phyloP scores from a whole-genome alignment of 2,888 invertebrate genomes.

The Xanthostigma xanthostigma region DNA sequence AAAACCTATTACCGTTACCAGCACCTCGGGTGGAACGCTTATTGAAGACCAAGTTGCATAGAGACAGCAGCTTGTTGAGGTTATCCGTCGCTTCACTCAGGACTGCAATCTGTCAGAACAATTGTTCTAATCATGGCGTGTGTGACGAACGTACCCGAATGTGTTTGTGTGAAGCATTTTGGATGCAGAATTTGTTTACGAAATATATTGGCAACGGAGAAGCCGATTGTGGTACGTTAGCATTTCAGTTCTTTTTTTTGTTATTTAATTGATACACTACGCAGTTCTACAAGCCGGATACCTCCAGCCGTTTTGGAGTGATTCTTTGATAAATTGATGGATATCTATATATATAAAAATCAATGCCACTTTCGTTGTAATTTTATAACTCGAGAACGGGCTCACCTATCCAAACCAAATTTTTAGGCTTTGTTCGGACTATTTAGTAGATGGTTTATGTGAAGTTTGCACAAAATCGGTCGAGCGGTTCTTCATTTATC shows the following conservation, averaged over 20 bases:
- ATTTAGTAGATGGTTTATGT: no score
- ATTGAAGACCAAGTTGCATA: slow-evolving; percentile 49
- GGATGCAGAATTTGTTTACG: slow-evolving; percentile 79
- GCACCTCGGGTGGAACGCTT: slow-evolving; percentile 51
- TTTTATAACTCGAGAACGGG: no score
- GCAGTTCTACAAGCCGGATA: no score
- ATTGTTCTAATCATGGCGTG: slow-evolving; percentile 82
- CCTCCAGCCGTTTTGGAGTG: no score
- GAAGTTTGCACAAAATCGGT: no score
- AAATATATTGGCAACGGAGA: slow-evolving; percentile 50
- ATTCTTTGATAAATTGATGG: no score
- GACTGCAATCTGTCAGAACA: slow-evolving; percentile 78
- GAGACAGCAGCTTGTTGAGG: slow-evolving; percentile 55
- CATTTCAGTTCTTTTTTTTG: neutral
- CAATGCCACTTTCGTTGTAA: no score
- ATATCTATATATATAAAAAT: no score
- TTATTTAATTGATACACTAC: neutral
- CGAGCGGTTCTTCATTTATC: no score
- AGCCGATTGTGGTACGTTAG: slow-evolving; percentile 59
- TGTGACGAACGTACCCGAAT: slow-evolving; percentile 72
- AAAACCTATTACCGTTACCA: slow-evolving; percentile 23
- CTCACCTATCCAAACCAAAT: no score
- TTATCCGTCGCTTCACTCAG: slow-evolving; percentile 64
- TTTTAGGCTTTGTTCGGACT: no score
- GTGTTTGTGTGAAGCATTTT: slow-evolving; percentile 88